phyloP scores from a whole-genome alignment of 2,888 invertebrate species.

The Cephus rjabovi region DNA sequence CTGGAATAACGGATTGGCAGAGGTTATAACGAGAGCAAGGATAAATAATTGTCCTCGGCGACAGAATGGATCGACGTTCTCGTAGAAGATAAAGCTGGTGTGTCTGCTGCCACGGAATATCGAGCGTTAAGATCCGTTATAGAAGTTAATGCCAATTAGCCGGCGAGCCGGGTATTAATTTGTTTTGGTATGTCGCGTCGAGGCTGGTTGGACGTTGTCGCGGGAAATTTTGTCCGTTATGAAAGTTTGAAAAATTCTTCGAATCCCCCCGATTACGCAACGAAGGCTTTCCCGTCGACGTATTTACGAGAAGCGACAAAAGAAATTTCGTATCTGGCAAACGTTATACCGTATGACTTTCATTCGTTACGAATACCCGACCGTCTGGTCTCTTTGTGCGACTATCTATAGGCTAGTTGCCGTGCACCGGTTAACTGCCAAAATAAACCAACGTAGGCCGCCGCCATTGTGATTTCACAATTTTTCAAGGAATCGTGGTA shows the following conservation, averaged over 20 bases:
- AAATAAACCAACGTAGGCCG: neutral
- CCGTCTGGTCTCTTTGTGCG: neutral
- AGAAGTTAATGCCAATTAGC: conserved; percentile 26
- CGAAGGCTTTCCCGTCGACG: neutral
- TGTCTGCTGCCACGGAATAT: conserved; percentile 18
- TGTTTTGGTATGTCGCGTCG: conserved; percentile 8
- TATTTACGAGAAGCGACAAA: neutral
- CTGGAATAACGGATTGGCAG: neutral
- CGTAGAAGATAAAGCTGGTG: conserved; percentile 17
- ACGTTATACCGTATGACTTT: neutral
- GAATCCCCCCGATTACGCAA: neutral
- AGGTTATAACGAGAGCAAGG: neutral
- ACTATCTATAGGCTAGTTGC: neutral
- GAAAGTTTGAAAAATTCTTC: conserved; percentile 17
- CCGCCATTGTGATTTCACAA: neutral
- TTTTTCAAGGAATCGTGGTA: neutral
- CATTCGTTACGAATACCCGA: neutral
- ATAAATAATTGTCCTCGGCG: neutral
- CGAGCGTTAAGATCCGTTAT: conserved; percentile 29
- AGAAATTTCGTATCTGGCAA: neutral
- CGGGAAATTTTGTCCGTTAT: conserved; percentile 19
- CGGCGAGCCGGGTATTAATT: conserved; percentile 27
- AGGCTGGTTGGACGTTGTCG: neutral
- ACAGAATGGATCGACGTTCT: neutral
- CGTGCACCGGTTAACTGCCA: neutral